Conservation (phyloP, 2,113 vertebrate genomes). For the Panurus biarmicus region DNA sequence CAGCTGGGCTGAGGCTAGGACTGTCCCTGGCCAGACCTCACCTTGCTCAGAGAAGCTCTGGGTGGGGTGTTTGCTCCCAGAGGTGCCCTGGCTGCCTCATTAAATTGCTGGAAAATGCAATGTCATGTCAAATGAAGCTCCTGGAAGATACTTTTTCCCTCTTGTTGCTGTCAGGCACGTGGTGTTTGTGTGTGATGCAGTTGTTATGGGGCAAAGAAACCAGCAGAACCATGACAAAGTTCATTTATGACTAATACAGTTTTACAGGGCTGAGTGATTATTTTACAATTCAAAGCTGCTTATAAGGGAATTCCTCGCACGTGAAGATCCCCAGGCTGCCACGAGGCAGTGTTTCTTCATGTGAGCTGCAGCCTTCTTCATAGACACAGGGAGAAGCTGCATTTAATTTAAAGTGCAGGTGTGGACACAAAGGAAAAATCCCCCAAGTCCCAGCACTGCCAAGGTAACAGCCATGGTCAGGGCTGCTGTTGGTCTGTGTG, state of each 20-base stretch:
- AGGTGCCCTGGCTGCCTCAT: background rate
- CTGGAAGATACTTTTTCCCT: background rate
- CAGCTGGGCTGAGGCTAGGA: background rate
- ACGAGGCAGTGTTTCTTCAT: background rate
- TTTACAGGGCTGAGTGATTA: background rate
- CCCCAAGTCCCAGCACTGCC: rapidly evolving
- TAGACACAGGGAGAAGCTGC: background rate
- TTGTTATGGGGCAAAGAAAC: background rate
- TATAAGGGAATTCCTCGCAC: background rate
- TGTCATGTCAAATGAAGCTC: background rate
- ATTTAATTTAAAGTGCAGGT: background rate
- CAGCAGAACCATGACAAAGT: background rate
- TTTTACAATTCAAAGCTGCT: background rate
- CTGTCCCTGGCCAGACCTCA: background rate
- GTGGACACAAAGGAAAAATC: background rate
- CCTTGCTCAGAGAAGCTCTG: background rate
- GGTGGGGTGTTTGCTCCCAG: background rate
- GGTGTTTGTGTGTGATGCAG: background rate
- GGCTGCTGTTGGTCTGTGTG: background rate
- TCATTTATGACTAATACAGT: background rate
- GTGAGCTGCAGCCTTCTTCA: background rate
- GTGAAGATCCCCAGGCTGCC: background rate
- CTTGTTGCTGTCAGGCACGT: background rate
- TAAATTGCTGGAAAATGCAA: background rate
- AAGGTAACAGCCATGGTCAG: background rate